phyloP scores from a whole-genome alignment of 2,797 vertebrate species.

The Anas bernieri region DNA sequence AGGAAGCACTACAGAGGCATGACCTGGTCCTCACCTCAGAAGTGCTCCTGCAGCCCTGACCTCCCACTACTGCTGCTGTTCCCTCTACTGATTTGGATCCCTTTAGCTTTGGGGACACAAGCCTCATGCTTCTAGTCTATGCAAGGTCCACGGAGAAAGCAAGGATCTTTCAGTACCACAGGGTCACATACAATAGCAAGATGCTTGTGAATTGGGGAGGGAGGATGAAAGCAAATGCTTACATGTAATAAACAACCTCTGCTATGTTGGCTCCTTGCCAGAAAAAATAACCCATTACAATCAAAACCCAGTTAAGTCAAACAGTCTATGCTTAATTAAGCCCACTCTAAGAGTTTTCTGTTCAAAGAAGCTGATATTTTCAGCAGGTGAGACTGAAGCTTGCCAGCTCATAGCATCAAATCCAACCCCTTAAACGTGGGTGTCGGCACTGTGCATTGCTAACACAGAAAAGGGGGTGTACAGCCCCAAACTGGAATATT shows the following conservation, averaged over 20 bases:
- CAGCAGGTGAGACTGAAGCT: conserved; percentile 80
- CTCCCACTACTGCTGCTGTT: background rate
- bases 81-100: background rate
- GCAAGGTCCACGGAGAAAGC: background rate
- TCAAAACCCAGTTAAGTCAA: conserved; percentile 74
- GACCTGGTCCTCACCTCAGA: background rate
- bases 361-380: conserved; percentile 71
- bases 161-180: background rate
- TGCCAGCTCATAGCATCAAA: conserved; percentile 68
- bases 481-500: background rate
- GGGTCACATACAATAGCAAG: conserved; percentile 42
- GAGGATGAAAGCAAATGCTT: conserved; percentile 42
- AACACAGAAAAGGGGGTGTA: background rate
- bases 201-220: background rate
- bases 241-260: conserved; percentile 51
- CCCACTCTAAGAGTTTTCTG: conserved; percentile 53
- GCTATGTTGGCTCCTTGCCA: conserved; percentile 61
- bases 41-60: background rate
- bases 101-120: background rate
- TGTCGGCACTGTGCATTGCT: background rate
- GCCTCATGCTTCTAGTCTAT: background rate
- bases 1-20: background rate
- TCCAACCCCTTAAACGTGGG: background rate
- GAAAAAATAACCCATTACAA: conserved; percentile 73
- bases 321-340: conserved; percentile 75